Evolutionary conservation across 2,113 vertebrate species (phyloP), one percentile per base, ranked within the genome.

Genomic region (Albula goreensis): DNA sequence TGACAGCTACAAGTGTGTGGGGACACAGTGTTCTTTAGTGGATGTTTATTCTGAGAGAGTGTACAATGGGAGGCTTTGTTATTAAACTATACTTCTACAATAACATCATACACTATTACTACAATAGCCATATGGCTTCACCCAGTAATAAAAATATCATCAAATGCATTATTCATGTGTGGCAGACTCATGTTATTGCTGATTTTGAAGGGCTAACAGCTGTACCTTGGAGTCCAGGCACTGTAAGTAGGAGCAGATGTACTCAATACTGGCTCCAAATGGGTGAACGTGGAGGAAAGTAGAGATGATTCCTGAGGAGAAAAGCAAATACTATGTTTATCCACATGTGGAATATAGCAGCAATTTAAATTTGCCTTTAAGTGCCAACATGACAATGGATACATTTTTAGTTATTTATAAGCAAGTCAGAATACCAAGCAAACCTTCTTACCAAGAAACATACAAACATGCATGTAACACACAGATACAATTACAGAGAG

Each of bases 211-310:
- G 15, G 53, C 31, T 8, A 25, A 17, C 81, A 57, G 81, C 31
- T 25, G 50, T 93, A 96, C 95, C 88, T 96, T 96, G 91, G 92
- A 95, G 93, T 96, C 96, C 86, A 96, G 93, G 25, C 94, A 95
- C 88, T 96, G 93, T 87, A 96, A 91, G 90, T 95, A 97, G 89
- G 95, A 97, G 86, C 96, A 97, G 92, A 96, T 96, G 89, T 96
- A 96, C 88, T 96, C 96, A 50, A 96, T 96, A 90, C 95, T 95
- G 50, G 95, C 96, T 91, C 95, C 95, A 88, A 96, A 96, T 0
- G 95, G 95, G 90, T 97, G 96, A 85, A 96, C 96, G 0, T 96
- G 96, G 77, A 96, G 95, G 86, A 96, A 96, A 0, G 96, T 96
- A 11, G 95, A 96, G 85, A 96, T 96, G 53, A 96, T 97, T 49